These are phyloP conservation scores for Spheniscus mendiculus DNA, from an alignment of 2,113 vertebrate genomes.

Conservation along the genomic window DNA sequence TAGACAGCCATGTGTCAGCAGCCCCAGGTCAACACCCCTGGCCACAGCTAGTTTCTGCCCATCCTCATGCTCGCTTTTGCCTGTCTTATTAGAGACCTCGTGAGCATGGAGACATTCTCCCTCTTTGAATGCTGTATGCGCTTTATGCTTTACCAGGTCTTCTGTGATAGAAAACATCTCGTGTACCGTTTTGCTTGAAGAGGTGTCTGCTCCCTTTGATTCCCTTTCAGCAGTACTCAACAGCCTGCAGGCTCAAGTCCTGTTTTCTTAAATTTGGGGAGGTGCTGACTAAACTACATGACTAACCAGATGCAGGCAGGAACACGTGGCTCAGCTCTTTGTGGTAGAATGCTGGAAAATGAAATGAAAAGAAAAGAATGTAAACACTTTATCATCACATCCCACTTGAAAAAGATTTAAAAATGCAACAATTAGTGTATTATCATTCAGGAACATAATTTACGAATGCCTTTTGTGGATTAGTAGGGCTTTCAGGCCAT, in stretches of 20 bases:
- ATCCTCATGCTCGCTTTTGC: neutral
- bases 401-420: neutral
- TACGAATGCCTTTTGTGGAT: neutral
- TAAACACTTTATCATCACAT: neutral
- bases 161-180: neutral
- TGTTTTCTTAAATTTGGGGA: neutral
- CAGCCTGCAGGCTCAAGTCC: neutral
- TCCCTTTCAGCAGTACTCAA: neutral
- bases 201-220: neutral
- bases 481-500: neutral
- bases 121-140: neutral
- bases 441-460: neutral
- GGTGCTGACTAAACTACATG: neutral
- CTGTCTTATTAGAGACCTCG: neutral
- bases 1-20: neutral
- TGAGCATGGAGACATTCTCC: neutral
- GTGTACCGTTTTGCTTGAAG: neutral
- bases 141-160: neutral
- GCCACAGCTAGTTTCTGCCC: neutral
- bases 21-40: neutral
- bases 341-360: neutral
- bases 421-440: neutral
- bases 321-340: neutral
- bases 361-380: neutral
- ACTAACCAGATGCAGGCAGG: neutral